phyloP scores from a whole-genome alignment of 2,113 vertebrate species.

The Cheirogaleus medius region DNA sequence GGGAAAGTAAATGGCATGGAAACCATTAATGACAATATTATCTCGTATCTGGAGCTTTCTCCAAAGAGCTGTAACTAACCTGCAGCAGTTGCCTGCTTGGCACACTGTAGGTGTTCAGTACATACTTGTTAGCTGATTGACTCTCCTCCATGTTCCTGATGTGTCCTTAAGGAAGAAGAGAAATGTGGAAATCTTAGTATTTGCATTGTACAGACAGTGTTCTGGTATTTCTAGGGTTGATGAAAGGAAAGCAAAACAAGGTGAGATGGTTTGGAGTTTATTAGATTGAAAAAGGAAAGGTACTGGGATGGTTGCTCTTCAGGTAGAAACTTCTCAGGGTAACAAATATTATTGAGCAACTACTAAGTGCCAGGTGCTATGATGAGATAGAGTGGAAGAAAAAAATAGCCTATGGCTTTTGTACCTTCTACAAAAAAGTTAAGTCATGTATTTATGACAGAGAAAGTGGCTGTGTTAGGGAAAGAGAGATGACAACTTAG shows the following conservation, averaged over 20 bases:
- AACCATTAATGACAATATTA: neutral
- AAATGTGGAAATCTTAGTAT: conserved; percentile 22
- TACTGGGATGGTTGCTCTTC: neutral
- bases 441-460: neutral
- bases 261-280: neutral
- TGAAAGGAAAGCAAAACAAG: neutral
- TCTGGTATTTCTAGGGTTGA: neutral
- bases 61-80: neutral
- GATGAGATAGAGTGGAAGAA: neutral
- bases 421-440: neutral
- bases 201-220: neutral
- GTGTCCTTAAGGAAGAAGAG: conserved; percentile 15
- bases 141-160: neutral
- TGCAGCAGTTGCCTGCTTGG: neutral
- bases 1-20: neutral
- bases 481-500: neutral
- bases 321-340: neutral
- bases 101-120: neutral
- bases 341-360: neutral
- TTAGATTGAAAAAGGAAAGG: neutral
- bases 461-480: neutral
- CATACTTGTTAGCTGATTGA: neutral
- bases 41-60: neutral
- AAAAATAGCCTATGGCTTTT: neutral
- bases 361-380: neutral